A percentile compares a stretch with the other conserved stretches of the same genome.
Conservation (phyloP, 2,113 vertebrate genomes). For the Ornithorhynchus anatinus region DNA sequence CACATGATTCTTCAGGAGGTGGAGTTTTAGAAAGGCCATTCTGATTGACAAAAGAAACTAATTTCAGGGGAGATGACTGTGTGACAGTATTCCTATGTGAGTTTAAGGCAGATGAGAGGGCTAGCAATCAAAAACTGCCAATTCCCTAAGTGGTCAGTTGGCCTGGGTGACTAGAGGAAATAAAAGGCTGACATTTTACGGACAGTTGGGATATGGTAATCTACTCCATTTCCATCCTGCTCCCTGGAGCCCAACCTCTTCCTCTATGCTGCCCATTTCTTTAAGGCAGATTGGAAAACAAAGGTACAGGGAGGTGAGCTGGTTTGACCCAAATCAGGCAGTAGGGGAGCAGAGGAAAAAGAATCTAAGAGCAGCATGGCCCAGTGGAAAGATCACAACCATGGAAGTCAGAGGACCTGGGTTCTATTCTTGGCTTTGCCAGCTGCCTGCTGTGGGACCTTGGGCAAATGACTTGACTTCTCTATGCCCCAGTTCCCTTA, state of each 20-base stretch:
- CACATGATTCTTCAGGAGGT: not conserved
- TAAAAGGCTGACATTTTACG: constrained; percentile 4
- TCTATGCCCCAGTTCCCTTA: no score
- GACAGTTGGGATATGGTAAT: not conserved
- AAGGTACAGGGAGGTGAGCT: no score
- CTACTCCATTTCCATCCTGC: not conserved
- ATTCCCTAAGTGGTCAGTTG: not conserved
- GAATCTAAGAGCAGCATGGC: no score
- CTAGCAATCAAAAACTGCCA: not conserved
- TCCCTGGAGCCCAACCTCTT: not conserved
- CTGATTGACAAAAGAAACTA: not conserved
- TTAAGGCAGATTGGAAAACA: not conserved
- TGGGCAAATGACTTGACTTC: no score
- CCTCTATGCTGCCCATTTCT: not conserved
- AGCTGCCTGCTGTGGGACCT: no score
- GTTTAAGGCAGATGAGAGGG: not conserved
- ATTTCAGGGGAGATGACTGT: not conserved
- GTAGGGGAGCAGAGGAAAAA: no score
- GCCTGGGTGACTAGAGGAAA: not conserved
- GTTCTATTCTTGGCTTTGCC: no score
- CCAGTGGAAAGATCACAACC: no score
- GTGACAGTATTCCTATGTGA: not conserved
- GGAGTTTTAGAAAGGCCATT: not conserved
- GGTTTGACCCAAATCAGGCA: no score
- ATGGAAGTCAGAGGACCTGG: no score